Evolutionary conservation across 2,797 vertebrate genomes (phyloP).

Genomic region (Calcarius lapponicus): DNA sequence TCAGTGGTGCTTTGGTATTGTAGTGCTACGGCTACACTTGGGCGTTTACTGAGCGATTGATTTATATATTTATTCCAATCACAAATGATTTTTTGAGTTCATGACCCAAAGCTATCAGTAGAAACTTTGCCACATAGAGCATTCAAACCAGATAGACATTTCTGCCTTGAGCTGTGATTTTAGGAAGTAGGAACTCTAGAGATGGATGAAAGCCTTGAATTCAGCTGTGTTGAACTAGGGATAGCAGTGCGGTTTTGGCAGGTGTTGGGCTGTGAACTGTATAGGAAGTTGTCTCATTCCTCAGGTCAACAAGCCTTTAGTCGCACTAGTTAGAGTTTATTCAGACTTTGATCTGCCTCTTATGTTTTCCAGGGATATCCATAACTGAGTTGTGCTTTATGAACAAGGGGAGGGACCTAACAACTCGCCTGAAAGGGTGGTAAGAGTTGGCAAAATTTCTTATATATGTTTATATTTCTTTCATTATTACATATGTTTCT

Average conservation of each 20-base stretch:
- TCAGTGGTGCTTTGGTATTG: background rate
- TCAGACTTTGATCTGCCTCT: background rate
- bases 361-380: constrained; percentile 30
- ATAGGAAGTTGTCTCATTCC: background rate
- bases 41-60: background rate
- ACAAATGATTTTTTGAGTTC: background rate
- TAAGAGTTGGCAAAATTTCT: constrained; percentile 22
- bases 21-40: background rate
- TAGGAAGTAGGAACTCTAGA: background rate
- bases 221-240: background rate
- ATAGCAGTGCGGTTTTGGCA: background rate
- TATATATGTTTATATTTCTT: background rate
- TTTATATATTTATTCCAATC: background rate
- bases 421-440: background rate
- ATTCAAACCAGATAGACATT: background rate
- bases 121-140: background rate
- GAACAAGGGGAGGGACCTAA: background rate
- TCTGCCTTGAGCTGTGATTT: background rate
- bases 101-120: background rate
- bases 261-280: background rate
- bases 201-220: background rate
- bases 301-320: background rate
- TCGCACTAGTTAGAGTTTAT: background rate
- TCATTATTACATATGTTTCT: background rate
- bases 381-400: background rate